A percentile compares a stretch with the other conserved stretches of the same genome.
Evolutionary conservation across 2,888 invertebrate species (phyloP).

Genomic region (Scaptomyza flava): DNA sequence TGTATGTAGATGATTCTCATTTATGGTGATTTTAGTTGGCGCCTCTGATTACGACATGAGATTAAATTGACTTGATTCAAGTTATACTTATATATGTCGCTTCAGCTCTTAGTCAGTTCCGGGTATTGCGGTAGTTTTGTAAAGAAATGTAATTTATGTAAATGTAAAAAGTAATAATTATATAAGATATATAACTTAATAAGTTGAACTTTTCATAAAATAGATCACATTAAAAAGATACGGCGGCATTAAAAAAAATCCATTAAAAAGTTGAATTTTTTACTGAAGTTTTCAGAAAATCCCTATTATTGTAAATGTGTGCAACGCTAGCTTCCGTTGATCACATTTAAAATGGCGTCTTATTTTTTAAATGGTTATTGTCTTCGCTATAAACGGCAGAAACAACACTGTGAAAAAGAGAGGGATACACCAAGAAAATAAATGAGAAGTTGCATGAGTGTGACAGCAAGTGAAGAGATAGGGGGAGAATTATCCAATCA

Average conservation of each 20-base stretch:
- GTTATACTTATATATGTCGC: neutral
- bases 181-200: neutral
- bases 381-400: no score
- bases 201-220: neutral
- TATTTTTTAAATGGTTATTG: no score
- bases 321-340: neutral
- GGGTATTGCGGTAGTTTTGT: neutral
- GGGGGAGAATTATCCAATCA: slow-evolving; percentile 12
- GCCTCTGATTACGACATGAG: slow-evolving; percentile 17
- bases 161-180: neutral
- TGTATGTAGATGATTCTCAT: slow-evolving; percentile 17
- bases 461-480: neutral
- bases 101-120: neutral
- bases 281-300: no score
- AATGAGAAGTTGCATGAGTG: neutral
- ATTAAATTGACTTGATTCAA: slow-evolving; percentile 24
- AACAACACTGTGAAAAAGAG: neutral
- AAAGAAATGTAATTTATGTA: neutral
- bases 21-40: slow-evolving; percentile 15
- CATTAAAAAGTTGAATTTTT: no score
- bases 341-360: slow-evolving; percentile 5
- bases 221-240: no score
- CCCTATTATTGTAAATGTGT: no score
- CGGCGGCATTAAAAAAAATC: no score
- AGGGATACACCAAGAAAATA: neutral